Evolutionary conservation across 2,888 invertebrate genomes (phyloP).

Genomic region (Atherix ibis): DNA sequence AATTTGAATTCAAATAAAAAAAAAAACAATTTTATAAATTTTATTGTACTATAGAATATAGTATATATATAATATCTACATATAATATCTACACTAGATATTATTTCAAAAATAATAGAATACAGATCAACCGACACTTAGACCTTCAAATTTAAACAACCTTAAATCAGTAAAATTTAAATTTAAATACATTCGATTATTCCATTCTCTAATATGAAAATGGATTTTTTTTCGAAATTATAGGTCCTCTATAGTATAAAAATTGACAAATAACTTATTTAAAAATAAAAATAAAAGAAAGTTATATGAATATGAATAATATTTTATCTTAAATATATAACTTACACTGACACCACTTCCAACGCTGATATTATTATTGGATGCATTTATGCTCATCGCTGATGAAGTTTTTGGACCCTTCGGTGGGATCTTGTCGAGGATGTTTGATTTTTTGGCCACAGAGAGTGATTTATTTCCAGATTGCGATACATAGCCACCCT

Average conservation of each 20-base stretch:
- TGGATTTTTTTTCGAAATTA: not conserved
- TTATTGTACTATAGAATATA: not conserved
- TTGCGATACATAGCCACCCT: constrained; percentile 47
- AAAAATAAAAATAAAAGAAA: no score
- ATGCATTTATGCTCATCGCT: constrained; percentile 17
- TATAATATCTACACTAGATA: no score
- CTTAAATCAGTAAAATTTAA: not conserved
- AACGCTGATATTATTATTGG: constrained; percentile 20
- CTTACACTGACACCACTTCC: constrained; percentile 29
- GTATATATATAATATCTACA: no score
- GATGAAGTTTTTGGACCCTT: constrained; percentile 28
- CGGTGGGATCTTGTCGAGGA: constrained; percentile 51
- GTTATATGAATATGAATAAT: no score
- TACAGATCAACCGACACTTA: no score
- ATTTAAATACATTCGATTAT: constrained; percentile 7
- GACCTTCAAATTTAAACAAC: no score
- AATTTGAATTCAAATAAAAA: constrained; percentile 14
- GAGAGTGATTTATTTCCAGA: constrained; percentile 41
- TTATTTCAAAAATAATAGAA: not conserved
- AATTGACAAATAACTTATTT: no score
- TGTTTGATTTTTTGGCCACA: constrained; percentile 63
- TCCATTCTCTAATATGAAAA: no score
- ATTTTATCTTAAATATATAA: no score
- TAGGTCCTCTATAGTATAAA: not conserved
- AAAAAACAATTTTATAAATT: not conserved